phyloP scores from a whole-genome alignment of 2,113 vertebrate genomes.

The Toxotes chatareus region DNA sequence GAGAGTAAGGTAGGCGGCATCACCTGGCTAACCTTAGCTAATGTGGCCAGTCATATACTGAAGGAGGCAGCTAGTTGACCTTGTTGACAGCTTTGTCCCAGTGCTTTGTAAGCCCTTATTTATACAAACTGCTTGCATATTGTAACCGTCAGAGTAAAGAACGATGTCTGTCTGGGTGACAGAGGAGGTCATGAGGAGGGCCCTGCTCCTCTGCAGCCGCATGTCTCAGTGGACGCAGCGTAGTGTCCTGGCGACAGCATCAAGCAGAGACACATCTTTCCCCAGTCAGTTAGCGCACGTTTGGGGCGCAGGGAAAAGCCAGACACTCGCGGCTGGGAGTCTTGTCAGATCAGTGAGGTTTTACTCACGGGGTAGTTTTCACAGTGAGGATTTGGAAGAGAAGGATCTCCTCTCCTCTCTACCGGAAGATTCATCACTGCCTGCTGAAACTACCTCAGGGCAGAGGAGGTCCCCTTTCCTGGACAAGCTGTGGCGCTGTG shows the following conservation, averaged over 20 bases:
- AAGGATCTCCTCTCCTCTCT: background rate
- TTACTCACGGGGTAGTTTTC: slow-evolving; percentile 40
- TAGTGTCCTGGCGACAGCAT: background rate
- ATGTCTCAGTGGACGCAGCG: slow-evolving; percentile 39
- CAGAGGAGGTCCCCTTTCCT: slow-evolving; percentile 3
- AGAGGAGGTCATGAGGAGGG: slow-evolving; percentile 56
- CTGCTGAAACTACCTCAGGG: background rate
- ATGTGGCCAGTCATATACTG: background rate
- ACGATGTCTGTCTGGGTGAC: slow-evolving; percentile 63
- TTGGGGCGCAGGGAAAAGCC: background rate
- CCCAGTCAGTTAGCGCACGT: background rate
- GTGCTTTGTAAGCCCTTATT: background rate
- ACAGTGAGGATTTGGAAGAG: background rate
- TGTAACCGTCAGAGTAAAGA: background rate
- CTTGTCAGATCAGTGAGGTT: slow-evolving; percentile 35
- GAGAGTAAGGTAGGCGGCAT: background rate
- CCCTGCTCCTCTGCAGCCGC: slow-evolving; percentile 43
- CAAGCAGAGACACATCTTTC: background rate
- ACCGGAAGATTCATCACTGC: background rate
- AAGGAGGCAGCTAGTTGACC: slow-evolving; percentile 37
- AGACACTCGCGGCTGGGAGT: background rate
- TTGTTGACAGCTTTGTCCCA: background rate
- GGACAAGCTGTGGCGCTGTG: slow-evolving; percentile 73
- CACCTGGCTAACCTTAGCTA: slow-evolving; percentile 10
- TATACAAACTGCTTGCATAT: accelerated